Evolutionary conservation across 2,888 invertebrate genomes (phyloP), one percentile per base, ranked within the genome.

Genomic region (Trichogramma evanescens): DNA sequence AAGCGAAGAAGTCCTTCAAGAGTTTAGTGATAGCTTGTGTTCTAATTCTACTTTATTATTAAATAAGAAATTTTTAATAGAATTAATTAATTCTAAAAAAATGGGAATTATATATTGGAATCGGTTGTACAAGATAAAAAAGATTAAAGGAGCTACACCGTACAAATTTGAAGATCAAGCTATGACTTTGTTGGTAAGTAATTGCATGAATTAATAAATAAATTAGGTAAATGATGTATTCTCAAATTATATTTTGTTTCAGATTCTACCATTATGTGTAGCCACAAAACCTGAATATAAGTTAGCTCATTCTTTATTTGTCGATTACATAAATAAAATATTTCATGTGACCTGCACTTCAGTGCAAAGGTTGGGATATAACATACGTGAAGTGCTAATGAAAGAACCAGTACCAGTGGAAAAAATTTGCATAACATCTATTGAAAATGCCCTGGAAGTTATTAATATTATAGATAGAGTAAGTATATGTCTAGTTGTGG

Each of bases 271-370:
- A 0, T 72, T 87, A 42, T 72, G 85, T 42, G 74, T 79, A 45
- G 78, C 82, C 45, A 74, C 82, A 45, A 74, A 66, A 61, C 68
- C 68, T 3, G 65, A 65, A 26, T 71, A 73, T 46, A 73, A 76
- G 48, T 70, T 74, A 1, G 78, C 69, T 51, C 68, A 83, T 54
- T 82, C 82, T 52, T 75, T 82, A 10, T 80, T 87, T 10, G 83
- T 86, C 56, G 80, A 83, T 58, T 89, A 84, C 68, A 70, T 83
- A 43, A 77, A 80, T 60, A 86, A 86, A 69, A 67, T 89, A 1
- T 79, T 88, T 59, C 82, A 84, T 54, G 80, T 83, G 9, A 81
- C 86, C 1, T 86, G 85, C 57, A 85, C 86, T 67, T 82, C 85
- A 50, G 86, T 88, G 0, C 79, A 85, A 2, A 80, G 86, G 61